A percentile compares a stretch with the other conserved stretches of the same genome.
These are phyloP conservation scores for Tiliacea aurago DNA, from an alignment of 2,888 invertebrate species.

Conservation along the genomic window DNA sequence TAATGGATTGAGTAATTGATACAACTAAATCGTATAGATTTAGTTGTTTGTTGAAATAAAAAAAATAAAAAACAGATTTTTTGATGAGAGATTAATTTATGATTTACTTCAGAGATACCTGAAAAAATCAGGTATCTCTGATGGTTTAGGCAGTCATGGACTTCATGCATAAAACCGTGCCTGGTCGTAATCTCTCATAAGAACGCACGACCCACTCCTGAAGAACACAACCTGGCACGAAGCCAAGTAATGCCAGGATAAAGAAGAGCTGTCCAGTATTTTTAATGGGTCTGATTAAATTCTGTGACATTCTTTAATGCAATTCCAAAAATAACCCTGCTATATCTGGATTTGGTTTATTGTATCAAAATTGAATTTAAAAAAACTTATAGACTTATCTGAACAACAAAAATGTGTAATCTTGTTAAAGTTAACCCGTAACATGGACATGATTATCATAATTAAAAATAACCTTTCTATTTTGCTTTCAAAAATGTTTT, in stretches of 20 bases:
- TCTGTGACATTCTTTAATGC: not conserved
- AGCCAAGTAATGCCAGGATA: slow-evolving; percentile 34
- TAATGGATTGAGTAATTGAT: too few relatives aligned
- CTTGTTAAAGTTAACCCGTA: not conserved
- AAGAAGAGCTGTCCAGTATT: slow-evolving; percentile 2
- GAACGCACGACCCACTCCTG: slow-evolving; percentile 18
- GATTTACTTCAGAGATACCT: too few relatives aligned
- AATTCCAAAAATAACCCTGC: not conserved
- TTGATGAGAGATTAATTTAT: too few relatives aligned
- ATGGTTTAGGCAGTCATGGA: not conserved
- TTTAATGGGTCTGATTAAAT: slow-evolving; percentile 34
- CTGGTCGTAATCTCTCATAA: slow-evolving; percentile 7
- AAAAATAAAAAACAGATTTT: too few relatives aligned
- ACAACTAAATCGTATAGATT: too few relatives aligned
- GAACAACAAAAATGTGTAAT: not conserved
- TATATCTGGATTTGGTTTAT: not conserved
- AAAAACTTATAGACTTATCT: not conserved
- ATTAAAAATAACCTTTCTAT: not conserved
- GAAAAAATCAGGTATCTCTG: too few relatives aligned
- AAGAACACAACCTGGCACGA: slow-evolving; percentile 11
- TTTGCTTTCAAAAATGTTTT: not conserved
- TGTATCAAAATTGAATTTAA: not conserved
- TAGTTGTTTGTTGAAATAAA: too few relatives aligned
- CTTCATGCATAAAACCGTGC: not conserved
- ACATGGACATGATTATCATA: not conserved